phyloP scores from a whole-genome alignment of 92 coral and sea anemone genomes.

The Ricordea florida region DNA sequence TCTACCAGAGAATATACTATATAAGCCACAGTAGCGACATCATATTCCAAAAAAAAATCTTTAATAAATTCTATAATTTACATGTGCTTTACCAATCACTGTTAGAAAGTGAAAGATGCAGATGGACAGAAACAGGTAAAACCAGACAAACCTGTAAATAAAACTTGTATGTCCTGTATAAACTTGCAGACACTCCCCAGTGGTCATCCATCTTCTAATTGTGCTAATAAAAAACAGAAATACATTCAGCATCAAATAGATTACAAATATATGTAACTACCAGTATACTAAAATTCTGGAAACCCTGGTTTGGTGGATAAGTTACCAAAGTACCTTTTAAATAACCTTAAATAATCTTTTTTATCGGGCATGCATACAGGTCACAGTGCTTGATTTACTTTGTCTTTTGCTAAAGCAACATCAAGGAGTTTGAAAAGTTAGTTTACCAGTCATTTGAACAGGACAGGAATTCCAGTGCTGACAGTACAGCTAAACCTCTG shows the following conservation, averaged over 20 bases:
- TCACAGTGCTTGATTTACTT: too few relatives aligned
- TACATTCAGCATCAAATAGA: not conserved
- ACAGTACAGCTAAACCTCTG: slow-evolving; percentile 86
- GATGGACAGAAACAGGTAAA: too few relatives aligned
- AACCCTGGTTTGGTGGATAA: too few relatives aligned
- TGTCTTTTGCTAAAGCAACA: not conserved
- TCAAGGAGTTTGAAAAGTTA: not conserved
- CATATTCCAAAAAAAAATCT: too few relatives aligned
- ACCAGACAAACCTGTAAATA: slow-evolving; percentile 75
- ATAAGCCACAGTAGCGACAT: too few relatives aligned
- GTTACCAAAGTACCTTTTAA: not conserved
- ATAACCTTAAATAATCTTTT: not conserved
- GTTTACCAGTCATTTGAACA: slow-evolving; percentile 96
- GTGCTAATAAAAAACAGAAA: slow-evolving; percentile 51
- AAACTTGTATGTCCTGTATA: slow-evolving; percentile 93
- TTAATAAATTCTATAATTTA: too few relatives aligned
- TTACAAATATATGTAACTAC: too few relatives aligned
- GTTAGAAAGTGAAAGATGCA: too few relatives aligned
- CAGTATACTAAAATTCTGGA: too few relatives aligned
- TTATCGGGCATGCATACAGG: not conserved
- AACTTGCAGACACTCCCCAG: slow-evolving; percentile 91
- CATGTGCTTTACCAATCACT: too few relatives aligned
- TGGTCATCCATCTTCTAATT: slow-evolving; percentile 88
- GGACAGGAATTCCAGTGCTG: slow-evolving; percentile 85
- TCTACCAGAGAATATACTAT: too few relatives aligned